Conservation (phyloP, 2,113 vertebrate genomes). For the Camelus dromedarius region DNA sequence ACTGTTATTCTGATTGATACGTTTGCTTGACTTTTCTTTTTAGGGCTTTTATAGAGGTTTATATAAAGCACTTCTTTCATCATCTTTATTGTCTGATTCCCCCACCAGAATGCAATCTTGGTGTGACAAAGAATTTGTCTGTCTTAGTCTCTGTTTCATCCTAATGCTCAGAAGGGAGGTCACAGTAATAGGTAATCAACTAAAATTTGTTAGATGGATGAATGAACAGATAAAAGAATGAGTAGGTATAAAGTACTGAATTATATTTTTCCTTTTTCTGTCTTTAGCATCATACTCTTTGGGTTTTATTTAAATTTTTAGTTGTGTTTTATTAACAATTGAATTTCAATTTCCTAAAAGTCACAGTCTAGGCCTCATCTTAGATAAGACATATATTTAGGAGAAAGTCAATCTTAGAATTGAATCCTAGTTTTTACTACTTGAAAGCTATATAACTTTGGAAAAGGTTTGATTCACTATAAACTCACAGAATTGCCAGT, state of each 20-base stretch:
- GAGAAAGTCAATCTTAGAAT: background rate
- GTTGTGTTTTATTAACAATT: background rate
- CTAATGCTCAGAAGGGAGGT: background rate
- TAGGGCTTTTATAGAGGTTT: background rate
- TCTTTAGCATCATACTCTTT: background rate
- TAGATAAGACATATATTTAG: background rate
- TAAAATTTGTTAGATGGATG: background rate
- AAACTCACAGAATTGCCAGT: background rate
- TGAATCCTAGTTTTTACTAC: background rate
- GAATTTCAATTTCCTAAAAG: background rate
- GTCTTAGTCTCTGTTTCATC: background rate
- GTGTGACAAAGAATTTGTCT: background rate
- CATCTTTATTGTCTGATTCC: constrained; percentile 10
- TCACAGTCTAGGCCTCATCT: background rate
- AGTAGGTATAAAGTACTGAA: background rate
- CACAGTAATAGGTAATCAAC: background rate
- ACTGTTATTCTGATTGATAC: background rate
- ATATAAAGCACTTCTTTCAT: background rate
- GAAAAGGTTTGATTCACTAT: background rate
- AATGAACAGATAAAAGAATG: background rate
- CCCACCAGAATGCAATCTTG: background rate
- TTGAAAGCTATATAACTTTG: background rate
- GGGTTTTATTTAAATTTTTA: background rate
- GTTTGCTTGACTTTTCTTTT: background rate
- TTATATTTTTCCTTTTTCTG: background rate